A percentile compares a stretch with the other conserved stretches of the same genome.
phyloP scores from a whole-genome alignment of 2,888 invertebrate species.

The Pharmacophagus antenor region DNA sequence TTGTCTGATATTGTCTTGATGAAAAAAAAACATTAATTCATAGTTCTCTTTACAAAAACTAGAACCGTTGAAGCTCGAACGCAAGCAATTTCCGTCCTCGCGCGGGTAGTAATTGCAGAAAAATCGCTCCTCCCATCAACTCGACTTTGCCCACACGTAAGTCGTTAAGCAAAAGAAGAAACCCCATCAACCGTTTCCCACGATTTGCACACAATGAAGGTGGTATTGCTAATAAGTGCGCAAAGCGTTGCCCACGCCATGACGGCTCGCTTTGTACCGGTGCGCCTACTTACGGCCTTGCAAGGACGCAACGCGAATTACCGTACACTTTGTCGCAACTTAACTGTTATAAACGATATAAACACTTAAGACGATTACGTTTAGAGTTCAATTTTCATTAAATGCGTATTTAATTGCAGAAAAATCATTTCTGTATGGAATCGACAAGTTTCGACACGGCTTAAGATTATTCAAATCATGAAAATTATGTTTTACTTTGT shows the following conservation, averaged over 20 bases:
- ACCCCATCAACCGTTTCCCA: conserved; percentile 29
- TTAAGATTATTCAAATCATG: no score
- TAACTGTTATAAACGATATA: not conserved
- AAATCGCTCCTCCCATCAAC: conserved; percentile 20
- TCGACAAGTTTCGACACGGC: not conserved
- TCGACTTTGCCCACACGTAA: conserved; percentile 12
- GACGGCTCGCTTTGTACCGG: conserved; percentile 19
- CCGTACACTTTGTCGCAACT: conserved; percentile 9
- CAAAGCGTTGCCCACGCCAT: conserved; percentile 20
- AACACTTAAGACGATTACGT: not conserved
- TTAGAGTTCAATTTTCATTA: not conserved
- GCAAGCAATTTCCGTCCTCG: conserved; percentile 18
- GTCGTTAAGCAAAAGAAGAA: conserved; percentile 16
- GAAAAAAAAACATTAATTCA: not conserved
- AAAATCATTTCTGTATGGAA: not conserved
- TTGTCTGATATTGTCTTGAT: not conserved
- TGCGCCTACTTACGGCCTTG: conserved; percentile 42
- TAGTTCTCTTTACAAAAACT: conserved; percentile 4
- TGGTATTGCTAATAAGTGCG: conserved; percentile 10
- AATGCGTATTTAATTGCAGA: not conserved
- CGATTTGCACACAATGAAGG: conserved; percentile 26
- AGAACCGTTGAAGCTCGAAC: conserved; percentile 3
- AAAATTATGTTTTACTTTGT: no score
- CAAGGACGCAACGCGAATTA: conserved; percentile 40
- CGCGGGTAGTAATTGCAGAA: conserved; percentile 13